phyloP scores from a whole-genome alignment of 1,140 invertebrate genomes.

The Drosophila fuyamai region DNA sequence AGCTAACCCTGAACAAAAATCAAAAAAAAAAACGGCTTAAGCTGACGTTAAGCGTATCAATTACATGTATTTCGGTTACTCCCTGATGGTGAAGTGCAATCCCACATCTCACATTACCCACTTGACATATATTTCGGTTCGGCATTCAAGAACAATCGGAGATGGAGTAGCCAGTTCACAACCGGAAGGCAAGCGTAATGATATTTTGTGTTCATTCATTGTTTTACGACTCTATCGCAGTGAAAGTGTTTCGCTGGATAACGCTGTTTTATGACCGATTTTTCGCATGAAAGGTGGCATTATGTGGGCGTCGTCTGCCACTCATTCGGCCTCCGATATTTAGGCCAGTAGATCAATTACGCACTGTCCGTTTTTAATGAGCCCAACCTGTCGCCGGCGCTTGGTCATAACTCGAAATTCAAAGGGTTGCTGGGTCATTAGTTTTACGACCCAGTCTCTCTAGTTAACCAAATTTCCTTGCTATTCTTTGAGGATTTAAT shows the following conservation, averaged over 20 bases:
- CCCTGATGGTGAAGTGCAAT: not conserved
- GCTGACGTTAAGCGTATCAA: conserved; percentile 30
- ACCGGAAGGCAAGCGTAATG: conserved; percentile 29
- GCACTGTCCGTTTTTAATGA: conserved; percentile 19
- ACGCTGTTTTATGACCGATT: conserved; percentile 13
- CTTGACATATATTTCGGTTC: conserved; percentile 23
- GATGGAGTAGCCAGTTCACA: conserved; percentile 10
- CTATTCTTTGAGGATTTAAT: not conserved
- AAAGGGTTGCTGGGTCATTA: conserved; percentile 49
- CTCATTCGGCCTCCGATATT: conserved; percentile 27
- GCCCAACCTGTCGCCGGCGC: conserved; percentile 48
- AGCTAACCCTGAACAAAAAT: conserved; percentile 5
- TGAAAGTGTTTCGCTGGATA: conserved; percentile 49
- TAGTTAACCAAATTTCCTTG: conserved; percentile 1
- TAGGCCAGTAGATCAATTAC: conserved; percentile 49
- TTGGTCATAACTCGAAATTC: conserved; percentile 11
- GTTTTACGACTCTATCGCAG: conserved; percentile 37
- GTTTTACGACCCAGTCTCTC: conserved; percentile 48
- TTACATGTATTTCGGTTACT: conserved; percentile 19
- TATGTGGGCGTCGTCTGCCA: conserved; percentile 58
- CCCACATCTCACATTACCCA: conserved; percentile 23
- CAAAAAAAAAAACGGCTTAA: not conserved
- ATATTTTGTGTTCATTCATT: conserved; percentile 32
- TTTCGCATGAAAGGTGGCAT: conserved; percentile 67
- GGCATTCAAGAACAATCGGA: conserved; percentile 5